A percentile compares a stretch with the other conserved stretches of the same genome.
These are phyloP conservation scores for Acanthococcus lagerstroemiae DNA, from an alignment of 2,888 invertebrate species.

Conservation along the genomic window DNA sequence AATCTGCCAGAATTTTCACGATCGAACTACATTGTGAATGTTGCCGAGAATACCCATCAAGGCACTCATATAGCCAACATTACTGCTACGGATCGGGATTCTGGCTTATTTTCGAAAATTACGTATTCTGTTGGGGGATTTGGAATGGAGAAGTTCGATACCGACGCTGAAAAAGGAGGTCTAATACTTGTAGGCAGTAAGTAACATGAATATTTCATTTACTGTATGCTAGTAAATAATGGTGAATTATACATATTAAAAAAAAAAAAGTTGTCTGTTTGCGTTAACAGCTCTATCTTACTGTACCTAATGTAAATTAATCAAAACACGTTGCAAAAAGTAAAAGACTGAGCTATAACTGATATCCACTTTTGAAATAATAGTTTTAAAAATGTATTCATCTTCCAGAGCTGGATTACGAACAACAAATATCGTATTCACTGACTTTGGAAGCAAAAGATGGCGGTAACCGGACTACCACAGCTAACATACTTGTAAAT, in stretches of 20 bases:
- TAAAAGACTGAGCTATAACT: too few species aligned
- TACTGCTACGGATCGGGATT: conserved; percentile 60
- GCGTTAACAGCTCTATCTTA: too few species aligned
- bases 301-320: too few species aligned
- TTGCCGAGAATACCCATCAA: conserved; percentile 54
- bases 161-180: conserved; percentile 56
- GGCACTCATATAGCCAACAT: conserved; percentile 56
- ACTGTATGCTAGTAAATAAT: too few species aligned
- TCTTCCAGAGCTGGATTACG: conserved; percentile 55
- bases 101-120: conserved; percentile 59
- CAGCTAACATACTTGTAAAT: conserved; percentile 60
- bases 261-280: too few species aligned
- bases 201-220: conserved; percentile 15
- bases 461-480: conserved; percentile 62
- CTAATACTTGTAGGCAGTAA: conserved; percentile 47
- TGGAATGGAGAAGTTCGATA: conserved; percentile 64
- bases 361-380: not conserved
- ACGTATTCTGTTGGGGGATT: conserved; percentile 67
- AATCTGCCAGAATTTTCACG: conserved; percentile 61
- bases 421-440: conserved; percentile 67
- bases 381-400: conserved; percentile 33
- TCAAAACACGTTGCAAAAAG: too few species aligned
- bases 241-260: too few species aligned
- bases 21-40: conserved; percentile 51
- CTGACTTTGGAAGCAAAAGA: conserved; percentile 70